Conservation (phyloP, 2,797 vertebrate genomes). For the Cuculus canorus region DNA sequence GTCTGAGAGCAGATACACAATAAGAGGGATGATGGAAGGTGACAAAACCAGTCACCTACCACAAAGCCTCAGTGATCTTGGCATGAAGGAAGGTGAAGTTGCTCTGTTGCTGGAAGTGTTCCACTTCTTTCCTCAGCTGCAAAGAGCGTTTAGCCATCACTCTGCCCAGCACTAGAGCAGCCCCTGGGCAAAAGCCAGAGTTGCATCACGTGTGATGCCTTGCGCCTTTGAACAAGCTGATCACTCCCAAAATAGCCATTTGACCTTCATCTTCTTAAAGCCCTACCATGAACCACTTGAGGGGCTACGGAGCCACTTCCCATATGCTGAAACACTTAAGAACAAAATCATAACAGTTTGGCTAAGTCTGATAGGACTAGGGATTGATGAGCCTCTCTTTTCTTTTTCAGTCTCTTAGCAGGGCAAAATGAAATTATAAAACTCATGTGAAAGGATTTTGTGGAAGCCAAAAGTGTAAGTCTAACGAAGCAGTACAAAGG, state of each 20-base stretch:
- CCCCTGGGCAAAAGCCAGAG: background rate
- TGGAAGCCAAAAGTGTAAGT: constrained; percentile 14
- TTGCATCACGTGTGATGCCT: background rate
- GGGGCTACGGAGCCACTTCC: background rate
- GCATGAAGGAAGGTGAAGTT: background rate
- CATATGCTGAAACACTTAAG: background rate
- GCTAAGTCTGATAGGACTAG: background rate
- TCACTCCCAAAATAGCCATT: constrained; percentile 19
- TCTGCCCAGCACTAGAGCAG: background rate
- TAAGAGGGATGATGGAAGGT: background rate
- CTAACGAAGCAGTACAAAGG: constrained; percentile 18
- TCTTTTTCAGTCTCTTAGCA: background rate
- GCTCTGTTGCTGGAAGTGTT: background rate
- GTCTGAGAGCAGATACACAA: background rate
- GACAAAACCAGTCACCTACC: background rate
- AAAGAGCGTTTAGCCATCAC: background rate
- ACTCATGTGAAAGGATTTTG: background rate
- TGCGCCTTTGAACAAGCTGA: background rate
- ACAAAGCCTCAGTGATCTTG: background rate
- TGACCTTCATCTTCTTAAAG: constrained; percentile 12
- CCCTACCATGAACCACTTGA: background rate
- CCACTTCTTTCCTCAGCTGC: background rate
- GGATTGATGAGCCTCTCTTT: background rate
- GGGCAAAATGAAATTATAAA: constrained; percentile 18
- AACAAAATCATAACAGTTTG: constrained; percentile 1